Conservation (phyloP, 2,797 vertebrate species). For the Clangula hyemalis region DNA sequence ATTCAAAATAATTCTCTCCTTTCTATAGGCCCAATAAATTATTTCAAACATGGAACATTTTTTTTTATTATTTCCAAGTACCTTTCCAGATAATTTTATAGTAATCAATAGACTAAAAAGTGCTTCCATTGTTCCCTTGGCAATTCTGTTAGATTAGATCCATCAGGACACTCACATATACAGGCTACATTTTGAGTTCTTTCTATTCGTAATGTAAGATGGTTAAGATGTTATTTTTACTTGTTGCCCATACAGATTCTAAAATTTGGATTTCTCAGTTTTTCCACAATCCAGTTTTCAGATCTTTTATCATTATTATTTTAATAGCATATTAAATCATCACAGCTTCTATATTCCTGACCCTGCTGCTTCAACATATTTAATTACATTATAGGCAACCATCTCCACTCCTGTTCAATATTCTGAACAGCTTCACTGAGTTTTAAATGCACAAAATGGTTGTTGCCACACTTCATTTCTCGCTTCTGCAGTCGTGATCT, state of each 20-base stretch:
- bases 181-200: not conserved
- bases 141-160: conserved; percentile 11
- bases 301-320: not conserved
- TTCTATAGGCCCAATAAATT: not conserved
- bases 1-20: not conserved
- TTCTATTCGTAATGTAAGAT: not conserved
- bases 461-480: conserved; percentile 41
- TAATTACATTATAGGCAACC: not conserved
- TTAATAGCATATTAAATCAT: not conserved
- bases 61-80: not conserved
- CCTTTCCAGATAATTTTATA: not conserved
- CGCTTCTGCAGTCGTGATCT: not conserved
- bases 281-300: not conserved
- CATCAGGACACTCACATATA: not conserved
- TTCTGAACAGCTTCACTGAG: conserved; percentile 1
- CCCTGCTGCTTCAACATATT: not conserved
- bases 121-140: not conserved
- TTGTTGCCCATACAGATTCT: not conserved
- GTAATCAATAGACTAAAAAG: not conserved
- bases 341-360: not conserved
- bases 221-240: not conserved
- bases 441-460: conserved; percentile 65
- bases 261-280: not conserved
- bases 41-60: not conserved
- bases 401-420: not conserved